phyloP scores from a whole-genome alignment of 64 coral and sea anemone species.

The Actinia equina region DNA sequence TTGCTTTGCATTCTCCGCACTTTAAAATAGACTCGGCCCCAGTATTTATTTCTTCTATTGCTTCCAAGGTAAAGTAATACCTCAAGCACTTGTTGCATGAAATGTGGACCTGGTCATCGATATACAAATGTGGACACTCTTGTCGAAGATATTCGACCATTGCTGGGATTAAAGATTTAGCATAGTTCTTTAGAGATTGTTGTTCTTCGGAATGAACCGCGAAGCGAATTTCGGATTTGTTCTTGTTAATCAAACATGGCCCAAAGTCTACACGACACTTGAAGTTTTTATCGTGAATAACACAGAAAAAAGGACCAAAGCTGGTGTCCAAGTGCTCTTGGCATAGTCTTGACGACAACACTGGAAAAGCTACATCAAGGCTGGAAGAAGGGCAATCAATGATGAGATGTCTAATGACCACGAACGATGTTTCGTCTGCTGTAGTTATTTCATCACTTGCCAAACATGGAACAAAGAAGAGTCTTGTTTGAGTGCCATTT shows the following conservation, averaged over 20 bases:
- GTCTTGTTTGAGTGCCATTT: background rate
- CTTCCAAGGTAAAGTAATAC: background rate
- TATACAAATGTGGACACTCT: background rate
- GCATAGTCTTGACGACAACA: constrained; percentile 9
- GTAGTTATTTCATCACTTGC: constrained; percentile 10
- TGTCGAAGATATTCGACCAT: background rate
- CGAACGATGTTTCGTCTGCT: constrained; percentile 22
- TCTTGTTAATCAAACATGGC: constrained; percentile 29
- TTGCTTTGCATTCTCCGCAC: constrained; percentile 4
- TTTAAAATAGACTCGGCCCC: background rate
- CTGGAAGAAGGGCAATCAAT: constrained; percentile 15
- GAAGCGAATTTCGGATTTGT: constrained; percentile 27
- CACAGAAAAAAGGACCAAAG: constrained; percentile 13
- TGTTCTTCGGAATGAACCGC: constrained; percentile 2
- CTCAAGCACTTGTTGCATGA: background rate
- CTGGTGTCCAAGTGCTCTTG: background rate
- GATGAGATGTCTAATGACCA: constrained; percentile 27
- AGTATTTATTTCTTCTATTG: background rate
- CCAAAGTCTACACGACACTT: constrained; percentile 43
- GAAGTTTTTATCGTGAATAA: constrained; percentile 17
- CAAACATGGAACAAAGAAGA: constrained; percentile 36
- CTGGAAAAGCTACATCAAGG: constrained; percentile 20
- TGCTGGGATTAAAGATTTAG: background rate
- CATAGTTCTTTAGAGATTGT: background rate
- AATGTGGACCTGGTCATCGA: background rate